Conservation (phyloP, 2,113 vertebrate genomes). For the Lichenostomus cassidix region DNA sequence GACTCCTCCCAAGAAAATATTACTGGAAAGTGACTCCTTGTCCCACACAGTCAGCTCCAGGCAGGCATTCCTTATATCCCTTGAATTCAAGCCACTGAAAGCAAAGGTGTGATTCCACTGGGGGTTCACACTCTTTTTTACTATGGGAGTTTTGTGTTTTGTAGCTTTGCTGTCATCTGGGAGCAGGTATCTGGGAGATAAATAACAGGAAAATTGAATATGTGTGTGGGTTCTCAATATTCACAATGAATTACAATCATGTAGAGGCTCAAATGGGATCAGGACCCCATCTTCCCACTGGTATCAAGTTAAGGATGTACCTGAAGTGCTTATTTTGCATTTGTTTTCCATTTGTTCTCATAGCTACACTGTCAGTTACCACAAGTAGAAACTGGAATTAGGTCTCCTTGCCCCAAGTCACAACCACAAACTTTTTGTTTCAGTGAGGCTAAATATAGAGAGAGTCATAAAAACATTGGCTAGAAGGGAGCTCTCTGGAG, state of each 20-base stretch:
- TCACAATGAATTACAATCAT: neutral
- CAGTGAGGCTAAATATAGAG: neutral
- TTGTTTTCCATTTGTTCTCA: neutral
- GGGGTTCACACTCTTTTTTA: conserved; percentile 90
- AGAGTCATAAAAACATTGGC: neutral
- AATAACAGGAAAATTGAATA: neutral
- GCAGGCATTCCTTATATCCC: conserved; percentile 88
- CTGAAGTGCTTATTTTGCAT: neutral
- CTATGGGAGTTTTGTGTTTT: conserved; percentile 93
- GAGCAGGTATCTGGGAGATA: conserved; percentile 85
- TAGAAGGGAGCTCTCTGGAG: neutral
- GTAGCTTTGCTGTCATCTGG: conserved; percentile 93
- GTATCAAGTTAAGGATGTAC: neutral
- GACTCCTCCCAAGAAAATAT: conserved; percentile 93
- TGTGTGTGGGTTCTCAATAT: neutral
- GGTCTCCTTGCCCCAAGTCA: neutral
- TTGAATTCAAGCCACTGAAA: conserved; percentile 86
- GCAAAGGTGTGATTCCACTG: conserved; percentile 95
- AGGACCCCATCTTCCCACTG: neutral
- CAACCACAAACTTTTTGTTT: neutral
- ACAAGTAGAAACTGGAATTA: neutral
- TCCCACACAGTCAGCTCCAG: conserved; percentile 97
- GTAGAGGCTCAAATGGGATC: neutral
- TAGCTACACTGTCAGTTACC: neutral
- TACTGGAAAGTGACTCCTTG: conserved; percentile 93